Evolutionary conservation across 2,113 vertebrate genomes (phyloP).

Genomic region (Benthochromis sp.): DNA sequence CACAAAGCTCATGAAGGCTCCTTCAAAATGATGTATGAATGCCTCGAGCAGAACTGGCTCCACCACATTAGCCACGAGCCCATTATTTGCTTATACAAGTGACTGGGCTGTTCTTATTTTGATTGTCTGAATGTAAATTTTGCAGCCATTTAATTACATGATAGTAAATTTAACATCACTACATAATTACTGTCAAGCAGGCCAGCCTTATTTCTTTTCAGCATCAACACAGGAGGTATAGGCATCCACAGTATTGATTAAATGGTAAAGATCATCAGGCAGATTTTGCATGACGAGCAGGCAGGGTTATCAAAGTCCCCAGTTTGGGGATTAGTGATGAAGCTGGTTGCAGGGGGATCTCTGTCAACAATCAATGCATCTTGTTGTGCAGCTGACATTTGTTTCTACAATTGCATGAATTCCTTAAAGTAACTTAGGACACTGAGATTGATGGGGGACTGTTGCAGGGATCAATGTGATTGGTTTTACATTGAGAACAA

Average conservation of each 20-base stretch:
- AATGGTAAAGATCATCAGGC: neutral
- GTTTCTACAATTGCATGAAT: neutral
- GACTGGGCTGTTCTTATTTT: neutral
- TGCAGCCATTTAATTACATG: neutral
- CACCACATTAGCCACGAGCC: neutral
- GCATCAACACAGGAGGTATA: neutral
- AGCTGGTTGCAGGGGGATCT: neutral
- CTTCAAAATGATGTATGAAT: neutral
- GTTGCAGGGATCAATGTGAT: neutral
- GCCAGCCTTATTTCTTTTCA: neutral
- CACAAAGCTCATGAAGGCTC: neutral
- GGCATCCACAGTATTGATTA: neutral
- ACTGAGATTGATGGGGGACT: neutral
- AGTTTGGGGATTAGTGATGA: neutral
- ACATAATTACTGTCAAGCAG: neutral
- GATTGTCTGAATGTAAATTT: neutral
- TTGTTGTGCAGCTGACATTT: neutral
- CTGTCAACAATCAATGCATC: neutral
- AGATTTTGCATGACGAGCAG: neutral
- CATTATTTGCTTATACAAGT: neutral
- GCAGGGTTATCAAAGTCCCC: neutral
- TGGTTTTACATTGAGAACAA: neutral
- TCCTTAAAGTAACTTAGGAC: neutral
- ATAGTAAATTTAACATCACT: neutral
- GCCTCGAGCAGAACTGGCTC: neutral